phyloP scores from a whole-genome alignment of 2,888 invertebrate genomes.

The Himalopsyche japonica region DNA sequence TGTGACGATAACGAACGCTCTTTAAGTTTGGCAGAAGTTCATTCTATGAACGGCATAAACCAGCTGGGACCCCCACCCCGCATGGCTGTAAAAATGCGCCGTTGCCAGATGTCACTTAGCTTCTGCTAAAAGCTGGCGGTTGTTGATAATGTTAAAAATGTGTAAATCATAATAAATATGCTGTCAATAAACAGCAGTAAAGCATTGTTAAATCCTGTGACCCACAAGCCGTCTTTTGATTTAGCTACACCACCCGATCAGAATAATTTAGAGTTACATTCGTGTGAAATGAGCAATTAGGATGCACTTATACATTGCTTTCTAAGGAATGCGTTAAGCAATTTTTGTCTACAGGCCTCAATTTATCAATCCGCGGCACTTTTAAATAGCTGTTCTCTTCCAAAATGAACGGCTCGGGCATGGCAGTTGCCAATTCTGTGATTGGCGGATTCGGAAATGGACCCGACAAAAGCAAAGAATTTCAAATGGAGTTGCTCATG shows the following conservation, averaged over 20 bases:
- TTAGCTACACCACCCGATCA: not conserved
- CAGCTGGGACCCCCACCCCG: conserved; percentile 22
- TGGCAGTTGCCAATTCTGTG: conserved; percentile 14
- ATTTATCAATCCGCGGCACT: not conserved
- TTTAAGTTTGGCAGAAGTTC: not conserved
- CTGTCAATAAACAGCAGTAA: conserved; percentile 3
- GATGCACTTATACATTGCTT: not conserved
- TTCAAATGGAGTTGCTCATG: conserved; percentile 86
- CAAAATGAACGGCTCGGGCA: conserved; percentile 26
- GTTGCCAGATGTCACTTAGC: conserved; percentile 33
- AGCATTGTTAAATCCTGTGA: not conserved
- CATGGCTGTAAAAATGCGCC: conserved; percentile 16
- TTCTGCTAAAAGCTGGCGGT: conserved; percentile 23
- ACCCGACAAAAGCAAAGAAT: conserved; percentile 39
- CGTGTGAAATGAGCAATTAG: not conserved
- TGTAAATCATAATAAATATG: conserved; percentile 4
- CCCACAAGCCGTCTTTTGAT: not conserved
- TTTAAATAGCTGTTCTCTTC: not conserved
- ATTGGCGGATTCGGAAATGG: conserved; percentile 13
- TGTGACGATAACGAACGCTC: not conserved
- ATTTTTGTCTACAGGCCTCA: not conserved
- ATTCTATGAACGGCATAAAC: conserved; percentile 26
- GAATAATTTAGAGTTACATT: not conserved
- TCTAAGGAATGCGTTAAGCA: conserved; percentile 3
- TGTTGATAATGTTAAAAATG: conserved; percentile 25